phyloP scores from a whole-genome alignment of 2,888 invertebrate species.

The Sthenelais limicola region DNA sequence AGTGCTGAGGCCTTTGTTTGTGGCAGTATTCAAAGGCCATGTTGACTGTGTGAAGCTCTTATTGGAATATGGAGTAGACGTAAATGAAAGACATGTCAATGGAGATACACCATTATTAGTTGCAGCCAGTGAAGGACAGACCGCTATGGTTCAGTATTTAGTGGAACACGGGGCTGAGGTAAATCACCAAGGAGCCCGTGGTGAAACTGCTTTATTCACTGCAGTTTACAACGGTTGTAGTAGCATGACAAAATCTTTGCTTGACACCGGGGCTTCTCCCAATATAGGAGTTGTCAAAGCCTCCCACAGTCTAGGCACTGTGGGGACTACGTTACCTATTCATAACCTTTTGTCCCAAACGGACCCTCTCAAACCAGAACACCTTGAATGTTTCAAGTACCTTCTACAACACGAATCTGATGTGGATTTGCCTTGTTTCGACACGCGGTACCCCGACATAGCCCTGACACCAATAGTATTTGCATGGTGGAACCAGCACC shows the following conservation, averaged over 20 bases:
- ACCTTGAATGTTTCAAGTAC: conserved; percentile 1
- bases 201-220: conserved; percentile 14
- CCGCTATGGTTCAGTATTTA: conserved; percentile 22
- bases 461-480: conserved; percentile 8
- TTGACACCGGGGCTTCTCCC: background rate
- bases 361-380: background rate
- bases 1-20: conserved; percentile 27
- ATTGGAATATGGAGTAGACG: conserved; percentile 13
- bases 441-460: conserved; percentile 14
- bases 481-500: conserved; percentile 29
- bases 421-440: background rate
- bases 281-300: background rate
- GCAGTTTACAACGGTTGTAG: conserved; percentile 1
- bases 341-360: conserved; percentile 17
- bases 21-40: conserved; percentile 18
- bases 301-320: too few relatives aligned
- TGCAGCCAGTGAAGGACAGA: conserved; percentile 23
- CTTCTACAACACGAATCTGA: conserved; percentile 19
- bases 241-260: conserved; percentile 9
- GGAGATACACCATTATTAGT: conserved; percentile 16
- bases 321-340: too few relatives aligned
- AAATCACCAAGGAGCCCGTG: conserved; percentile 25
- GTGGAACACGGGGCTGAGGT: conserved; percentile 24
- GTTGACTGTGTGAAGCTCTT: conserved; percentile 24
- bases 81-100: conserved; percentile 21